Evolutionary conservation across 2,888 invertebrate species (phyloP), one percentile per base, ranked within the genome.

Genomic region (Lordiphosa andalusiaca): DNA sequence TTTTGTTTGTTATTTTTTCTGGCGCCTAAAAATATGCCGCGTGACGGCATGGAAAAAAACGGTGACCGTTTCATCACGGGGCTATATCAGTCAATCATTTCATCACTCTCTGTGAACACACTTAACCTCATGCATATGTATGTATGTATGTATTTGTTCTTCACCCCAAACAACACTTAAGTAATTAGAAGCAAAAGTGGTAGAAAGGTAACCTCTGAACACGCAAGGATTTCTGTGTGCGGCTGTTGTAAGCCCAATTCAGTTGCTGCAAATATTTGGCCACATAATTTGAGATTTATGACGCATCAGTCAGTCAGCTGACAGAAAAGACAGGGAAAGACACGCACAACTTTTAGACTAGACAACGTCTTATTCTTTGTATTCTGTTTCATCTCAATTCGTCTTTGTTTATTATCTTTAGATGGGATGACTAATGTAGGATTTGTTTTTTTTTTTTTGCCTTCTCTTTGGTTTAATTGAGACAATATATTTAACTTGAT

Each of bases 51-150:
- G 19, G 10, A n/a, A 6, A n/a, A 40, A 6, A 49, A n/a, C 13
- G 38, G 25, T 39, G 25, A n/a, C 33, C 30, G 16, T 9, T 48
- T 48, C 19, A 23, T 21, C 48, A 38, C 37, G 16, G n/a, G 48
- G 49, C 10, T 25, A 38, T 39, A 37, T 16, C 16, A 25, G 38
- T 25, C 38, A 49, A 39, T 49, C 38, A 38, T 49, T 39, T 39
- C 25, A 39, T 30, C 25, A 6, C 49, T n/a, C 30, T 30, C 30
- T 30, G 30, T 9, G 13, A 21, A 40, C 5, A n/a, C 3, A 41
- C n/a, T 21, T 16, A 41, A 41, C 21, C 19, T 41, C 21, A 41
- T 21, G 10, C 6, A 39, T 19, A 39, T 13, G 38, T 10, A 38
- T 16, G n/a, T n/a, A n/a, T n/a, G n/a, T n/a, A n/a, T n/a, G n/a